Evolutionary conservation across 2,888 invertebrate species (phyloP).

Genomic region (Amiota communis): DNA sequence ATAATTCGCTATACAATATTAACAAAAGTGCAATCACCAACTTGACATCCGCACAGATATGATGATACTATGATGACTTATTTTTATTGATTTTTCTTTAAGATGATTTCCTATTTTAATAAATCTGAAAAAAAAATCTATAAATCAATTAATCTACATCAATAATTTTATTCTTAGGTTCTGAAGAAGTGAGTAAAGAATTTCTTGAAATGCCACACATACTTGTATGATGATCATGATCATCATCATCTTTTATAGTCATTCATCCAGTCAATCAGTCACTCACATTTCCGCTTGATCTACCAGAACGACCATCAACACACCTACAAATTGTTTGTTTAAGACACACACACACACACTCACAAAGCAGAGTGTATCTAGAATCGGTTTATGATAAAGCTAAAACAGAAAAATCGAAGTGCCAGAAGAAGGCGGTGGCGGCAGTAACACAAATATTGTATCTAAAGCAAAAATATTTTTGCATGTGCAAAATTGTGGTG

Average conservation of each 20-base stretch:
- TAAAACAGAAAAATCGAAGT: background rate
- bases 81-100: background rate
- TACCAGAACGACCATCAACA: constrained; percentile 67
- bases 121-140: background rate
- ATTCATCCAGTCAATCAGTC: constrained; percentile 54
- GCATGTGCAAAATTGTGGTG: constrained; percentile 25
- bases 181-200: constrained; percentile 54
- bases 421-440: background rate
- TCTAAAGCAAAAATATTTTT: constrained; percentile 29
- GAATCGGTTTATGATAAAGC: background rate
- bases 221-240: background rate
- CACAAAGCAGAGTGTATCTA: constrained; percentile 31
- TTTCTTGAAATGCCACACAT: constrained; percentile 52
- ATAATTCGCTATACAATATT: too few species aligned
- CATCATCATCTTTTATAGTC: constrained; percentile 29
- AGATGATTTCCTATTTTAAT: too few species aligned
- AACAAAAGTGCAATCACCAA: too few species aligned
- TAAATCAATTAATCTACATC: background rate
- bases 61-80: background rate
- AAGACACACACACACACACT: constrained; percentile 38
- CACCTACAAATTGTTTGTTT: constrained; percentile 34
- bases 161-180: constrained; percentile 44
- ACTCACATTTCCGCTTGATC: constrained; percentile 68
- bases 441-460: background rate
- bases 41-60: too few species aligned